phyloP scores from a whole-genome alignment of 2,113 vertebrate species.

The Indicator indicator region DNA sequence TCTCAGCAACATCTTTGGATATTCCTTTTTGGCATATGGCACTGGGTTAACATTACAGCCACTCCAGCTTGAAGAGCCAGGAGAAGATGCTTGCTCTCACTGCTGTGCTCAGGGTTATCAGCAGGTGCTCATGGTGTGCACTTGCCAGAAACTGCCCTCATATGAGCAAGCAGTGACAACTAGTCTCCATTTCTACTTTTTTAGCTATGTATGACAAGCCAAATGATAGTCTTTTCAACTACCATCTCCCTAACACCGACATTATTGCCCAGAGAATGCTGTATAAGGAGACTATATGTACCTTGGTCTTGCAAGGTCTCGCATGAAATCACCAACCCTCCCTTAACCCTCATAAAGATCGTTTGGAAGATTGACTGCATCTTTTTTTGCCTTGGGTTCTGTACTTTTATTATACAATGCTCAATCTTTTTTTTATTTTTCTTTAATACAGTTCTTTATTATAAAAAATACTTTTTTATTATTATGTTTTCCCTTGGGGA shows the following conservation, averaged over 20 bases:
- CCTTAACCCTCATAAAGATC: constrained; percentile 6
- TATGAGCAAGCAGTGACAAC: not conserved
- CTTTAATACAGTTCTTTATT: constrained; percentile 60
- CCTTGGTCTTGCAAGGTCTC: not conserved
- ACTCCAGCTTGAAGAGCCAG: not conserved
- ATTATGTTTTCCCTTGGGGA: constrained; percentile 41
- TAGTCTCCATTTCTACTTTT: not conserved
- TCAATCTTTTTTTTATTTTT: not conserved
- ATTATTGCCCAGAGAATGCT: not conserved
- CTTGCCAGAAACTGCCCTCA: not conserved
- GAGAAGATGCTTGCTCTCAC: not conserved
- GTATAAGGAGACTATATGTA: not conserved
- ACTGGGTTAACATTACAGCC: not conserved
- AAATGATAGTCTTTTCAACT: not conserved
- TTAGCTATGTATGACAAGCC: constrained; percentile 25
- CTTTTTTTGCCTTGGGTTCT: constrained; percentile 62
- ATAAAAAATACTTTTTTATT: constrained; percentile 46
- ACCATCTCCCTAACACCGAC: not conserved
- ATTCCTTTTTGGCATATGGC: not conserved
- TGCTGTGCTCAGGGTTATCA: not conserved
- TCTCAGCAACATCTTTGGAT: not conserved
- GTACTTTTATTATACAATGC: constrained; percentile 48
- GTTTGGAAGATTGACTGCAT: constrained; percentile 32
- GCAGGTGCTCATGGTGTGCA: not conserved
- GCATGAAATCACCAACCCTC: constrained; percentile 5